These are phyloP conservation scores for Phocoena phocoena DNA, from an alignment of 2,113 vertebrate genomes.

Conservation along the genomic window DNA sequence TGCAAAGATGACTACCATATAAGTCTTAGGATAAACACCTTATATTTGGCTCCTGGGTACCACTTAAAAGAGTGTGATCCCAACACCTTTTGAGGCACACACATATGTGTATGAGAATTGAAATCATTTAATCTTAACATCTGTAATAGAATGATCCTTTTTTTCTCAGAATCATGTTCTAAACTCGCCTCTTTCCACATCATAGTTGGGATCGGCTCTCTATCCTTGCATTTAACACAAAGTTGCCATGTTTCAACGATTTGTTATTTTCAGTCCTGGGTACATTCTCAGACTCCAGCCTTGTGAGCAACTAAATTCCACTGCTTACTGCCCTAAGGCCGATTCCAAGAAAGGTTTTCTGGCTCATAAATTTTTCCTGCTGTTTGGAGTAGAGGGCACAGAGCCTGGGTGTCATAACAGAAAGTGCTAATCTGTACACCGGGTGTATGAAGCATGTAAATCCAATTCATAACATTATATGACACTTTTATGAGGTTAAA, in stretches of 20 bases:
- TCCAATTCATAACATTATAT: conserved; percentile 54
- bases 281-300: not conserved
- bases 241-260: not conserved
- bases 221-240: not conserved
- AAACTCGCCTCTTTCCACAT: not conserved
- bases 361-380: conserved; percentile 62
- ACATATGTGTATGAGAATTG: not conserved
- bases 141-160: not conserved
- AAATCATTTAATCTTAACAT: conserved; percentile 23
- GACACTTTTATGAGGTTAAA: conserved; percentile 68
- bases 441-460: conserved; percentile 42
- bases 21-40: not conserved
- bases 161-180: not conserved
- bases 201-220: not conserved
- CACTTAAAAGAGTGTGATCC: not conserved
- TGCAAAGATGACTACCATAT: not conserved
- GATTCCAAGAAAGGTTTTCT: conserved; percentile 64
- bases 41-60: not conserved
- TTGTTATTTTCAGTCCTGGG: not conserved
- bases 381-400: conserved; percentile 49
- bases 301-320: conserved; percentile 55
- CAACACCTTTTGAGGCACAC: not conserved
- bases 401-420: conserved; percentile 47
- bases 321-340: conserved; percentile 27
- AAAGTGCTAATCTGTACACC: conserved; percentile 64